Evolutionary conservation across 2,797 vertebrate genomes (phyloP).

Genomic region (Calcarius lapponicus): DNA sequence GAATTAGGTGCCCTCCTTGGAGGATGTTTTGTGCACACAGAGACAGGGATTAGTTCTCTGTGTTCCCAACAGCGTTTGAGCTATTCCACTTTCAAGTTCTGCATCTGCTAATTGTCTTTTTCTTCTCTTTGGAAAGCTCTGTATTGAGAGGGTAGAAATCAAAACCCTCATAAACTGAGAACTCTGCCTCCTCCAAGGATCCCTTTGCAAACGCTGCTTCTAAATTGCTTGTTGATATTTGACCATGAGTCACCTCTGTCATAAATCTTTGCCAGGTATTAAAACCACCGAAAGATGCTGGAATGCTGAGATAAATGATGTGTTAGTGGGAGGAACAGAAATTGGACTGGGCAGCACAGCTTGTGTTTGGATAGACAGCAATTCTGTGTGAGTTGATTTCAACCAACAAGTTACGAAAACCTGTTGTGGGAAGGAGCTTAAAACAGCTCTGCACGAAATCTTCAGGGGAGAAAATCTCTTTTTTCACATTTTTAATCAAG

Average conservation of each 20-base stretch:
- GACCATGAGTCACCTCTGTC: background rate
- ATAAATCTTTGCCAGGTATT: background rate
- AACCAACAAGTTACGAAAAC: conserved; percentile 43
- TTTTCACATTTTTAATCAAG: conserved; percentile 6
- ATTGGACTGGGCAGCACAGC: background rate
- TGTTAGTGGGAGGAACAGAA: background rate
- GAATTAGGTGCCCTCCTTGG: background rate
- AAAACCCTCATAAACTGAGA: background rate
- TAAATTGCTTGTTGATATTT: conserved; percentile 31
- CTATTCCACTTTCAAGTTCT: background rate
- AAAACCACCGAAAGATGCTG: background rate
- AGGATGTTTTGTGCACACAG: background rate
- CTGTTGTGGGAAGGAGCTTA: conserved; percentile 30
- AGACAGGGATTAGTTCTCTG: background rate
- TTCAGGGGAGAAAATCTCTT: conserved; percentile 11
- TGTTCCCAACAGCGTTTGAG: background rate
- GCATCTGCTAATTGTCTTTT: background rate
- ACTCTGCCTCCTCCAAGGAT: background rate
- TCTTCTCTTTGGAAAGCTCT: background rate
- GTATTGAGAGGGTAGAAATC: background rate
- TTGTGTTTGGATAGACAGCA: background rate
- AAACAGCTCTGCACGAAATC: conserved; percentile 34
- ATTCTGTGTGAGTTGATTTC: conserved; percentile 12
- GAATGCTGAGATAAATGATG: background rate
- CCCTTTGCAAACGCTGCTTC: background rate